phyloP scores from a whole-genome alignment of 2,113 vertebrate species.

The Recurvirostra avosetta region DNA sequence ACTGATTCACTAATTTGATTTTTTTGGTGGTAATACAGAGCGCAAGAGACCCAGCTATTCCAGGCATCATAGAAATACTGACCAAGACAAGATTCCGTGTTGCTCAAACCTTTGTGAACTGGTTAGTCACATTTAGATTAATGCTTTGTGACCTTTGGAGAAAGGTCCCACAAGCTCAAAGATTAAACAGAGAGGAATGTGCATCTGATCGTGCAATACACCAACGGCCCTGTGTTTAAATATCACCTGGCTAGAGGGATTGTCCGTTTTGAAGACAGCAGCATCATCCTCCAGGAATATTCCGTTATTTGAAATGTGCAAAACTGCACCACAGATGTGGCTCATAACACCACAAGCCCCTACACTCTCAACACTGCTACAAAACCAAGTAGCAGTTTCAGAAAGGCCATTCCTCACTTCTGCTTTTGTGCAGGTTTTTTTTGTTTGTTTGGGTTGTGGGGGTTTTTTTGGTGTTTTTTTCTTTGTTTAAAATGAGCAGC shows the following conservation, averaged over 20 bases:
- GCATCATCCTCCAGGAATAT: not conserved
- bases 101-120: not conserved
- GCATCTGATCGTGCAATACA: not conserved
- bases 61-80: not conserved
- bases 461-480: too few species aligned
- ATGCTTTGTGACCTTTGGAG: not conserved
- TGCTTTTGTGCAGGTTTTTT: not conserved
- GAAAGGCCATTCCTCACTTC: not conserved
- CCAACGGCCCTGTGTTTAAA: not conserved
- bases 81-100: not conserved
- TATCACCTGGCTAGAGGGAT: not conserved
- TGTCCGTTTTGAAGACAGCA: not conserved
- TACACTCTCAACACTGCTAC: not conserved
- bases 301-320: not conserved
- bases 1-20: not conserved
- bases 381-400: not conserved
- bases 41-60: not conserved
- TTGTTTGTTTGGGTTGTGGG: not conserved
- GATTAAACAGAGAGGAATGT: not conserved
- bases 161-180: not conserved
- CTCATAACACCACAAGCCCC: not conserved
- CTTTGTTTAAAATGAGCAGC: not conserved
- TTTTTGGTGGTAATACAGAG: not conserved
- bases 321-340: not conserved
- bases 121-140: not conserved